phyloP scores from a whole-genome alignment of 1,140 invertebrate genomes.

The Saxidomus purpurata region DNA sequence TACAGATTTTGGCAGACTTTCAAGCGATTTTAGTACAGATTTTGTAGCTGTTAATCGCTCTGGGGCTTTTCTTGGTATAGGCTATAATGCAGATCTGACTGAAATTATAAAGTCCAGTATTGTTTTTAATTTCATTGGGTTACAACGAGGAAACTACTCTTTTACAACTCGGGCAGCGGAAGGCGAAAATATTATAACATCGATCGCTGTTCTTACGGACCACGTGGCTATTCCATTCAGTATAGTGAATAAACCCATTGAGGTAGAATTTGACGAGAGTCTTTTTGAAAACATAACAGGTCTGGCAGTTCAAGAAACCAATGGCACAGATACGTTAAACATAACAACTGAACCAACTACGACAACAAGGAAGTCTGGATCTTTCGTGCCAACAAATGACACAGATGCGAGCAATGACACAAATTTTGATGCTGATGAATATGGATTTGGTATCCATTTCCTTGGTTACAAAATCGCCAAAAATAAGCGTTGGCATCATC shows the following conservation, averaged over 20 bases:
- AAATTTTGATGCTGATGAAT: conserved; percentile 37
- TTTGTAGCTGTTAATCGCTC: conserved; percentile 17
- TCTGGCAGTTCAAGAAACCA: conserved; percentile 10
- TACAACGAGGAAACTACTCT: conserved; percentile 46
- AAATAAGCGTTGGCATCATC: conserved; percentile 33
- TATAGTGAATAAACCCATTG: conserved; percentile 18
- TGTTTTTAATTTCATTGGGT: neutral
- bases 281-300: conserved; percentile 45
- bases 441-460: conserved; percentile 41
- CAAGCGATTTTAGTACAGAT: conserved; percentile 32
- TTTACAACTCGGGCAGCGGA: neutral
- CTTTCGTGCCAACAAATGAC: conserved; percentile 5
- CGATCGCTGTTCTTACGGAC: conserved; percentile 33
- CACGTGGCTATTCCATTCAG: conserved; percentile 7
- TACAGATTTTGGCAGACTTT: neutral
- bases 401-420: neutral
- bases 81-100: conserved; percentile 44
- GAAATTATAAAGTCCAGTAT: conserved; percentile 14
- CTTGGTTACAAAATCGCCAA: conserved; percentile 26
- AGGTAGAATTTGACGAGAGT: conserved; percentile 34
- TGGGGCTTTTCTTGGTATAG: conserved; percentile 40
- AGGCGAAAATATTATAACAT: conserved; percentile 24
- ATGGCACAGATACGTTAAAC: neutral
- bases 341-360: neutral
- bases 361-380: neutral